Evolutionary conservation across 2,113 vertebrate species (phyloP).

Genomic region (Physeter macrocephalus): DNA sequence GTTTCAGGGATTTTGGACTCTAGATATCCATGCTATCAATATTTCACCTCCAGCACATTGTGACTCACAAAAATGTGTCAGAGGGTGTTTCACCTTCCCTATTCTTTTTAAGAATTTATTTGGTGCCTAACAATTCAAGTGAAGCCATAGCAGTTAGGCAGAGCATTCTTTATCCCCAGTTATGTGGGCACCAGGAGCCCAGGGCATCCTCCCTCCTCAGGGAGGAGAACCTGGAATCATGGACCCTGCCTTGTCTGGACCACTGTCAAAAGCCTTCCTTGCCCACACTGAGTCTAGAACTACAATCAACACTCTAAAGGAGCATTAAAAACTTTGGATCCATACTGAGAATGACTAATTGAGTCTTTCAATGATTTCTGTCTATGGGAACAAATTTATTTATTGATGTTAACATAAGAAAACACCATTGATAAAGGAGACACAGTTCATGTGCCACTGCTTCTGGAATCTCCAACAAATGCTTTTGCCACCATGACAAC

Average conservation of each 20-base stretch:
- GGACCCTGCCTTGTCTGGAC: background rate
- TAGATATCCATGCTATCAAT: background rate
- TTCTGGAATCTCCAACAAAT: background rate
- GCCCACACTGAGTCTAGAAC: background rate
- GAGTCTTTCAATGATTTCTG: conserved; percentile 1
- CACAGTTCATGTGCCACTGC: background rate
- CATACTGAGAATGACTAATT: background rate
- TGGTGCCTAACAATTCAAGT: background rate
- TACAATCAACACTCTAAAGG: background rate
- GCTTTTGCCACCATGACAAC: background rate
- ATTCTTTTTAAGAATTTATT: background rate
- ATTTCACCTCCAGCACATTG: background rate
- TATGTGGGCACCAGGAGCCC: too few species aligned
- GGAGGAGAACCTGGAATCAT: background rate
- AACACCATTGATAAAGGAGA: background rate
- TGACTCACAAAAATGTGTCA: background rate
- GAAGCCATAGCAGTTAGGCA: background rate
- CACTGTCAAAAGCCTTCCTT: background rate
- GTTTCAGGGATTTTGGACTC: background rate
- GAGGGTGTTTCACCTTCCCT: background rate
- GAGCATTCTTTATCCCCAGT: background rate
- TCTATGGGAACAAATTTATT: background rate
- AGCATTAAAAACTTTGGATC: background rate
- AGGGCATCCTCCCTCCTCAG: background rate
- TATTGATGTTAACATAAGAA: background rate